phyloP scores from a whole-genome alignment of 2,888 invertebrate genomes.

The Zeuzera pyrina region DNA sequence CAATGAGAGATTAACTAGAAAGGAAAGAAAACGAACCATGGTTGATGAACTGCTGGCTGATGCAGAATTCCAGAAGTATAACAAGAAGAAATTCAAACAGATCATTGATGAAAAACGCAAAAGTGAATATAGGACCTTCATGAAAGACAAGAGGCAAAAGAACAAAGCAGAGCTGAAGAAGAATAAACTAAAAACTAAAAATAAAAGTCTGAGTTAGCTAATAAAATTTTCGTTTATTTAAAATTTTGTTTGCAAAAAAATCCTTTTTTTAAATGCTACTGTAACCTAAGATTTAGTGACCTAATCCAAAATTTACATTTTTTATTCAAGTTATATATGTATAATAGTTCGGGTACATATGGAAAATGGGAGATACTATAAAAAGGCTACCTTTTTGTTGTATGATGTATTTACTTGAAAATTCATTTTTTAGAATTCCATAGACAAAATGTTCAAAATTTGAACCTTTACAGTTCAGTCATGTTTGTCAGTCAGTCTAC shows the following conservation, averaged over 20 bases:
- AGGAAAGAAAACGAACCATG: slow-evolving; percentile 89
- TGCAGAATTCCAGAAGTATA: slow-evolving; percentile 86
- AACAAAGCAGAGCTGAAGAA: slow-evolving; percentile 64
- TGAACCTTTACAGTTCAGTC: too few relatives aligned
- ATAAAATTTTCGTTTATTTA: slow-evolving; percentile 8
- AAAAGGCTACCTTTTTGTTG: too few relatives aligned
- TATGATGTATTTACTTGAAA: too few relatives aligned
- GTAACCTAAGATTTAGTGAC: neutral
- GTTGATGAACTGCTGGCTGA: slow-evolving; percentile 95
- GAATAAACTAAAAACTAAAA: slow-evolving; percentile 44
- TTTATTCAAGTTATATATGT: too few relatives aligned
- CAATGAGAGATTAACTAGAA: slow-evolving; percentile 85
- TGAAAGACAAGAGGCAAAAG: slow-evolving; percentile 81
- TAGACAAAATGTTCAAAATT: too few relatives aligned
- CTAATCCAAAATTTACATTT: too few relatives aligned
- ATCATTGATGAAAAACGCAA: slow-evolving; percentile 81
- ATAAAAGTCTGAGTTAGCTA: slow-evolving; percentile 19
- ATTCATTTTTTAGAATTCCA: too few relatives aligned
- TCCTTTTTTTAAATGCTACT: neutral
- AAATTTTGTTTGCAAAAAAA: neutral
- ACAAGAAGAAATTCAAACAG: slow-evolving; percentile 85
- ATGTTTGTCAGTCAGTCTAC: too few relatives aligned
- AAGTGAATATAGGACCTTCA: slow-evolving; percentile 80
- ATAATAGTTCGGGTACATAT: too few relatives aligned
- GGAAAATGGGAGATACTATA: too few relatives aligned